Evolutionary conservation across 1,140 invertebrate genomes (phyloP).

Genomic region (Drosophila tristis): DNA sequence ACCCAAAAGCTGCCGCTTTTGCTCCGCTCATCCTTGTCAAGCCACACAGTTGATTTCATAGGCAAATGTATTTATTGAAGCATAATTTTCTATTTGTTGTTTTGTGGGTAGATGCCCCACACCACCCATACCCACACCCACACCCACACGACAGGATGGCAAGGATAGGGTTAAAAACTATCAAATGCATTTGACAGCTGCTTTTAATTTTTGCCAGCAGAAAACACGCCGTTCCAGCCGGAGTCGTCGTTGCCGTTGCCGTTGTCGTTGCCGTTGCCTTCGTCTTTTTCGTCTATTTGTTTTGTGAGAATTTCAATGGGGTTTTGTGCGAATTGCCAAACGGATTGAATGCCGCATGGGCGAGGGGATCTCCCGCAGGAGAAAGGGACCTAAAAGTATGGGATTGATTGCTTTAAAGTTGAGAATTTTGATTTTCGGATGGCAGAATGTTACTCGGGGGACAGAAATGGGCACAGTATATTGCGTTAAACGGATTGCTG

Average conservation of each 20-base stretch:
- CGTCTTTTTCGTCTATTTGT: conserved; percentile 32
- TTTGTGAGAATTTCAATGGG: conserved; percentile 34
- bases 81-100: conserved; percentile 76
- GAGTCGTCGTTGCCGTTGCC: no score
- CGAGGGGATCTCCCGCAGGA: not conserved
- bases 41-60: conserved; percentile 30
- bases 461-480: no score
- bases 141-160: no score
- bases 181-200: conserved; percentile 79
- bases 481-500: no score
- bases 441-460: no score
- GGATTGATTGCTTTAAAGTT: conserved; percentile 41
- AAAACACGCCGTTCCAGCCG: conserved; percentile 17
- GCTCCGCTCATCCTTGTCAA: not conserved
- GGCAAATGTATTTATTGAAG: conserved; percentile 78
- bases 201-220: conserved; percentile 61
- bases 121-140: not conserved
- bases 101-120: conserved; percentile 18
- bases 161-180: conserved; percentile 53
- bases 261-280: not conserved
- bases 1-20: not conserved
- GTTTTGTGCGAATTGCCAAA: conserved; percentile 28
- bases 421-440: not conserved
- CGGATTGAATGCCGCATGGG: conserved; percentile 21
- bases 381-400: not conserved